phyloP scores from a whole-genome alignment of 2,797 vertebrate species.

The Poecilia picta region DNA sequence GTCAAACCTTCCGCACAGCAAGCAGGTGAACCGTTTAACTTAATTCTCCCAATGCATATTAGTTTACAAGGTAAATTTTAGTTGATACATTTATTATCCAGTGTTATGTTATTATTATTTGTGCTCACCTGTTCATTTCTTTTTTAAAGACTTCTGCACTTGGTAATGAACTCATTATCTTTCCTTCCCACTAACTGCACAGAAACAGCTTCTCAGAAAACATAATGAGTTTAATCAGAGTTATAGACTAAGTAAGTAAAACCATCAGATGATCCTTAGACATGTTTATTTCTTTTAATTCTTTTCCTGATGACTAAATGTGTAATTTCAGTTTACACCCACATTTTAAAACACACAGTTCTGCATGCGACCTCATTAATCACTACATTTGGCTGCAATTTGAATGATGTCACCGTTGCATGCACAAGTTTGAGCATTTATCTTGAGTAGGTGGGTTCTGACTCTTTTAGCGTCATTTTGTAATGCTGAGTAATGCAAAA shows the following conservation, averaged over 20 bases:
- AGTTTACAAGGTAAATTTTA: neutral
- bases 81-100: neutral
- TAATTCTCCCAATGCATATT: neutral
- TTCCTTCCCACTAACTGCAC: conserved; percentile 2
- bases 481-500: neutral
- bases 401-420: conserved; percentile 26
- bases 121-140: neutral
- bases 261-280: conserved; percentile 16
- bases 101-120: neutral
- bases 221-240: conserved; percentile 4
- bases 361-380: conserved; percentile 44
- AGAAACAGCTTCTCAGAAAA: conserved; percentile 5
- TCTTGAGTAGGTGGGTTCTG: conserved; percentile 52
- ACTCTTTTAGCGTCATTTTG: conserved; percentile 39
- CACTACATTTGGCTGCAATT: conserved; percentile 28
- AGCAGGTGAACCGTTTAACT: neutral
- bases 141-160: neutral
- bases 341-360: conserved; percentile 11
- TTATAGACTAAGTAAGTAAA: neutral
- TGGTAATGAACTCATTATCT: conserved; percentile 2
- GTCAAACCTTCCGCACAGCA: neutral
- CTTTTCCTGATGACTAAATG: conserved; percentile 10
- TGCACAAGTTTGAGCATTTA: conserved; percentile 37
- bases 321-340: conserved; percentile 4
- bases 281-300: conserved; percentile 13